Conservation (phyloP, 1,140 invertebrate genomes). For the Formica exsecta region DNA sequence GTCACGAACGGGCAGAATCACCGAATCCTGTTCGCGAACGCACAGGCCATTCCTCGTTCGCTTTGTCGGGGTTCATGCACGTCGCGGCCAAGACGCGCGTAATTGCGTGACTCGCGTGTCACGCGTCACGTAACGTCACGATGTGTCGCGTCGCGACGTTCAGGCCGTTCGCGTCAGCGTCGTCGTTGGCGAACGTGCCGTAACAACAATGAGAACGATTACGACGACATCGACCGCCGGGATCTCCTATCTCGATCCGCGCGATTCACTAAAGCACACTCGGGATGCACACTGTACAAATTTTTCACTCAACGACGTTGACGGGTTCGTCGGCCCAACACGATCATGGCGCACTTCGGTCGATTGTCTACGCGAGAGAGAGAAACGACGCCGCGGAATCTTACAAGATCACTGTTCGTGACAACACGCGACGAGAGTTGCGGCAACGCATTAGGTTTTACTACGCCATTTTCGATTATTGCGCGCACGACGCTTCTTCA, state of each 20-base stretch:
- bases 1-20: conserved; percentile 80
- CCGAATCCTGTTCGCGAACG: conserved; percentile 61
- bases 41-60: conserved; percentile 45
- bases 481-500: conserved; percentile 55
- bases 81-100: neutral
- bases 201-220: neutral
- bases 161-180: conserved; percentile 18
- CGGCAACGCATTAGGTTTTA: conserved; percentile 36
- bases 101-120: neutral
- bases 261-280: conserved; percentile 41
- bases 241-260: neutral
- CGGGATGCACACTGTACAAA: conserved; percentile 34
- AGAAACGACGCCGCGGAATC: neutral
- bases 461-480: conserved; percentile 79
- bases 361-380: conserved; percentile 19
- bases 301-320: conserved; percentile 38
- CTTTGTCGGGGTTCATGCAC: neutral
- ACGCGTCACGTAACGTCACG: conserved; percentile 30
- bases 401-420: conserved; percentile 1
- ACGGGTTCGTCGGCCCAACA: conserved; percentile 48
- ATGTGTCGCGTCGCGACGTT: conserved; percentile 19
- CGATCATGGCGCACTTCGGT: conserved; percentile 48
- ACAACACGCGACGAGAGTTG: neutral
- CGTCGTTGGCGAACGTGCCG: neutral
- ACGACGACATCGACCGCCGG: neutral